Evolutionary conservation across 2,888 invertebrate species (phyloP).

Genomic region (Limnephilus auricula): DNA sequence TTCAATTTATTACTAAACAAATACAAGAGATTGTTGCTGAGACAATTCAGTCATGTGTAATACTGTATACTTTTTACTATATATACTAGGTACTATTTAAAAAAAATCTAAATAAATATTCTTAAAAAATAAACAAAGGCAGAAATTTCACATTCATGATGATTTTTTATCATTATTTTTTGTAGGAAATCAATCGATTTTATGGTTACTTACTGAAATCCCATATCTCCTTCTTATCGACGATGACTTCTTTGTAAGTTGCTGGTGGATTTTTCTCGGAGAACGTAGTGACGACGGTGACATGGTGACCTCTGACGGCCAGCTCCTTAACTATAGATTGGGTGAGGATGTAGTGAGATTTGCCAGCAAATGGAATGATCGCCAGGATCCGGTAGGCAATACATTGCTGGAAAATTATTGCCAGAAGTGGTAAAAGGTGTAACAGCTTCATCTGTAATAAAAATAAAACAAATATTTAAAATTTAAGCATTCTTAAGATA

Average conservation of each 20-base stretch:
- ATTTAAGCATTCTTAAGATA: background rate
- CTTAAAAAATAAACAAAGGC: background rate
- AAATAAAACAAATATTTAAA: background rate
- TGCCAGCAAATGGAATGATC: conserved; percentile 72
- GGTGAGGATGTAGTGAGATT: conserved; percentile 75
- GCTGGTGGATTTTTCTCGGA: conserved; percentile 51
- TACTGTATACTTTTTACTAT: no score
- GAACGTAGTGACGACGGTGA: conserved; percentile 69
- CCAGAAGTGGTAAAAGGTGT: background rate
- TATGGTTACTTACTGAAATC: conserved; percentile 56
- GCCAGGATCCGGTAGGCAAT: conserved; percentile 72
- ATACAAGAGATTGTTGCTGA: no score
- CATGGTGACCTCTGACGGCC: conserved; percentile 73
- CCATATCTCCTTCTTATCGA: conserved; percentile 55
- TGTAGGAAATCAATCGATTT: no score
- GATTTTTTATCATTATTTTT: no score
- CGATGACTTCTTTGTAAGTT: conserved; percentile 60
- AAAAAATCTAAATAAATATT: no score
- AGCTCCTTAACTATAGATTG: conserved; percentile 72
- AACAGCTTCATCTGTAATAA: conserved; percentile 56
- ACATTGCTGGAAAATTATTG: conserved; percentile 17
- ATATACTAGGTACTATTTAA: no score
- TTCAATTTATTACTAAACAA: no score
- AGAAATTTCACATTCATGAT: no score
- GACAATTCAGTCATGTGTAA: no score